Base-by-base conservation (phyloP, 2,888 invertebrate genomes). In the Archips crataeganus region DNA sequence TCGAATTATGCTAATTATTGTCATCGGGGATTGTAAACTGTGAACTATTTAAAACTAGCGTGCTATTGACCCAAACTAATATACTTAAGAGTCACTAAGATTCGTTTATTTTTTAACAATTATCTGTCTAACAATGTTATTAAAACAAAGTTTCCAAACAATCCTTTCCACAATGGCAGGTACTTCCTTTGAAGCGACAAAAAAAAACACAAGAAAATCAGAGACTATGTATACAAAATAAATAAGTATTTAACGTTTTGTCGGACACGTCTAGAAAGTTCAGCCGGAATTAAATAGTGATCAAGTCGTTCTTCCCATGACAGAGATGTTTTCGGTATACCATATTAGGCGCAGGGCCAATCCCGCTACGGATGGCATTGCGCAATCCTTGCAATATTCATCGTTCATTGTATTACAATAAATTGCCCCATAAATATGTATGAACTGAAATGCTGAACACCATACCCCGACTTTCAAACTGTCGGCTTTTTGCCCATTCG, bases 401-500 rank as follows among this genome's bases (percentile, higher is more conserved):
- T 89, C 85, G 84, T 81, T 87, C 88, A 92, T 92, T 92, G 91
- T 90, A 90, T 88, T 88, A 87, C 86, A 88, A 89, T 90, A 92
- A 78, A 92, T 92, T 91, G 87, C 84, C 82, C 79, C 87, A 91
- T 92, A 88, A 90, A 92, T 93, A 93, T 93, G 89, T 88, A 93
- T 92, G 91, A 88, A 87, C 85, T 84, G 85, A 86, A 57, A 85
- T 83, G 85, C 84, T 82, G 83, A 82, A 85, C 83, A 85, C 85
- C 87, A 85, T 87, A 86, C 85, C 81, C 81, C 81, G 85, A 85
- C 88, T 87, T 89, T 89, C 86, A 87, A 89, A 88, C 83, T 86
- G 88, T 85, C 87, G 81, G 85, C 85, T 92, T 93, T 93, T 93
- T 93, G 88, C 87, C 83, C 79, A 83, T 77, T 78, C 75, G 77